Evolutionary conservation across 2,797 vertebrate genomes (phyloP).

Genomic region (Myiotriccus ornatus): DNA sequence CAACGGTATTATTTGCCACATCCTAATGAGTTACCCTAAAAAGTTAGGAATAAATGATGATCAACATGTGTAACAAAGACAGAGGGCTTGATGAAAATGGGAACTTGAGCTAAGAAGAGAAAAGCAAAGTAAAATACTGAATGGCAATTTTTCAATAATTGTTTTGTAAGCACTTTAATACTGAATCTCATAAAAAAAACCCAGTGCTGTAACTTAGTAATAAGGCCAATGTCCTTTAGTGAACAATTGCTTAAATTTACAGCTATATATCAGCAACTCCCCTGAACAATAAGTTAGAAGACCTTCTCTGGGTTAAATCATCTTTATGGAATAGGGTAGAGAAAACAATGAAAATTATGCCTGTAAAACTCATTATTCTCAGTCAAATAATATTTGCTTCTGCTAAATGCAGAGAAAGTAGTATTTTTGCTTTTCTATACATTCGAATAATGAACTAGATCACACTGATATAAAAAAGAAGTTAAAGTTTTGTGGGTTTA

Average conservation of each 20-base stretch:
- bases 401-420: background rate
- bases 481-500: background rate
- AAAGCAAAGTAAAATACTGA: background rate
- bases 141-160: background rate
- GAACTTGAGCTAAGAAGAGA: background rate
- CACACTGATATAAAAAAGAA: background rate
- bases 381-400: background rate
- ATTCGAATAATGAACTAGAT: background rate
- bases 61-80: background rate
- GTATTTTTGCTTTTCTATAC: background rate
- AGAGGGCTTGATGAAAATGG: background rate
- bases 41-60: background rate
- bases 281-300: background rate
- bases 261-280: background rate
- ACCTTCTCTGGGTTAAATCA: background rate
- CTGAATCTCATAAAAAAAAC: background rate
- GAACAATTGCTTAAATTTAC: conserved; percentile 3
- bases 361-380: background rate
- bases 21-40: background rate
- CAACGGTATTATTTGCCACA: background rate
- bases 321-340: background rate
- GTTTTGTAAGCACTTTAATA: background rate
- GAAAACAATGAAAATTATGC: background rate
- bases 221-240: background rate
- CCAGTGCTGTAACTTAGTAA: background rate